These are phyloP conservation scores for Thymelicus lineola DNA, from an alignment of 2,888 invertebrate genomes.

Conservation along the genomic window DNA sequence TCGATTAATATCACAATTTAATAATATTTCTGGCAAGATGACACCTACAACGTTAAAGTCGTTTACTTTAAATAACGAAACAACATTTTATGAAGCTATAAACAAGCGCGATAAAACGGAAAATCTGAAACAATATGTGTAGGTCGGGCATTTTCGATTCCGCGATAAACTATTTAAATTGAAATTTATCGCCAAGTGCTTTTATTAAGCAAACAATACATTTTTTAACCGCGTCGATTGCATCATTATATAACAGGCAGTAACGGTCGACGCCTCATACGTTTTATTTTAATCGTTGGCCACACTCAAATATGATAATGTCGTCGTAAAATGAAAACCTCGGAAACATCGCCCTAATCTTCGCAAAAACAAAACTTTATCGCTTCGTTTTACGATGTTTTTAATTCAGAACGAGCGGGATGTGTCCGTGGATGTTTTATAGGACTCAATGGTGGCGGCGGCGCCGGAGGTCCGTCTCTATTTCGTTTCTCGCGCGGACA, in stretches of 20 bases:
- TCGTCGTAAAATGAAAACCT: constrained; percentile 57
- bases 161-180: constrained; percentile 61
- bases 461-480: constrained; percentile 56
- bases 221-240: constrained; percentile 51
- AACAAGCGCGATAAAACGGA: constrained; percentile 46
- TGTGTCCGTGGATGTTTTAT: constrained; percentile 50
- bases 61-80: constrained; percentile 33
- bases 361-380: constrained; percentile 61
- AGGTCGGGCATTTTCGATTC: constrained; percentile 60
- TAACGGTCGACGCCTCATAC: constrained; percentile 40
- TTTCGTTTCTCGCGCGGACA: constrained; percentile 50
- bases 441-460: constrained; percentile 47
- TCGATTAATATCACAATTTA: neutral
- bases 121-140: constrained; percentile 55
- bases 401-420: constrained; percentile 55
- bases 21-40: neutral
- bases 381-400: constrained; percentile 58
- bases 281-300: constrained; percentile 40
- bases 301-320: constrained; percentile 56
- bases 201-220: constrained; percentile 64
- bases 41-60: constrained; percentile 17
- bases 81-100: constrained; percentile 45
- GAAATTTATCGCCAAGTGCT: constrained; percentile 61
- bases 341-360: constrained; percentile 51
- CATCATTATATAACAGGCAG: constrained; percentile 50